Percentiles rank a stretch among this genome's conserved stretches.
phyloP scores from a whole-genome alignment of 1,140 invertebrate species.

The Neodiprion virginianus region DNA sequence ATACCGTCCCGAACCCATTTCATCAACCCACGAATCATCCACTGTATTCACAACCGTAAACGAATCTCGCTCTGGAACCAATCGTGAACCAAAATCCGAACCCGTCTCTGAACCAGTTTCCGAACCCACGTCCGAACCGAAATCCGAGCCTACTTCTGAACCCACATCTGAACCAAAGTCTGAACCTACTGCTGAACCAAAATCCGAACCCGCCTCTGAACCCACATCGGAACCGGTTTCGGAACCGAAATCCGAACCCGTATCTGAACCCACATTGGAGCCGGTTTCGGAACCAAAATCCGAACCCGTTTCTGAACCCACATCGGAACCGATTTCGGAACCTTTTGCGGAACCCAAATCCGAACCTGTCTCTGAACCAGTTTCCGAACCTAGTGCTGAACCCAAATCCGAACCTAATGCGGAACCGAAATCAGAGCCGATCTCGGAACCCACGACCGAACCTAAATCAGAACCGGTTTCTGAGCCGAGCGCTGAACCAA shows the following conservation, averaged over 20 bases:
- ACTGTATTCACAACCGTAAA: conserved; percentile 41
- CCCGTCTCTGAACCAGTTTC: conserved; percentile 48
- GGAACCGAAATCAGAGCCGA: conserved; percentile 51
- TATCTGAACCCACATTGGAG: conserved; percentile 52
- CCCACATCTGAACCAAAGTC: conserved; percentile 54
- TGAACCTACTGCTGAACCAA: conserved; percentile 45
- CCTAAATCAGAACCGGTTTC: conserved; percentile 52
- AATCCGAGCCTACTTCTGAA: conserved; percentile 44
- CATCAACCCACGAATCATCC: conserved; percentile 50
- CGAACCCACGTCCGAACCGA: conserved; percentile 51
- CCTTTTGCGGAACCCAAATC: conserved; percentile 40
- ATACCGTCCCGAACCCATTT: conserved; percentile 58
- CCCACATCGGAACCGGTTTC: conserved; percentile 55
- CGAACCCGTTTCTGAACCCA: conserved; percentile 43
- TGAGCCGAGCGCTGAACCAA: conserved; percentile 48
- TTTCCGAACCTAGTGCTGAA: conserved; percentile 50
- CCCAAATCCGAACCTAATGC: conserved; percentile 49
- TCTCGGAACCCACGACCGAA: conserved; percentile 55
- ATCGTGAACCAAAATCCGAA: conserved; percentile 50
- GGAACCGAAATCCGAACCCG: conserved; percentile 53
- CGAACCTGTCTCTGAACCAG: conserved; percentile 49
- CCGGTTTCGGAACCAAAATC: conserved; percentile 45
- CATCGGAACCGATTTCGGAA: conserved; percentile 48
- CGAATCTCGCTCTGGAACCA: conserved; percentile 18
- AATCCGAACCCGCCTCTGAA: conserved; percentile 44